Conservation (phyloP, 1,140 invertebrate genomes). For the Tetramorium simillimum region DNA sequence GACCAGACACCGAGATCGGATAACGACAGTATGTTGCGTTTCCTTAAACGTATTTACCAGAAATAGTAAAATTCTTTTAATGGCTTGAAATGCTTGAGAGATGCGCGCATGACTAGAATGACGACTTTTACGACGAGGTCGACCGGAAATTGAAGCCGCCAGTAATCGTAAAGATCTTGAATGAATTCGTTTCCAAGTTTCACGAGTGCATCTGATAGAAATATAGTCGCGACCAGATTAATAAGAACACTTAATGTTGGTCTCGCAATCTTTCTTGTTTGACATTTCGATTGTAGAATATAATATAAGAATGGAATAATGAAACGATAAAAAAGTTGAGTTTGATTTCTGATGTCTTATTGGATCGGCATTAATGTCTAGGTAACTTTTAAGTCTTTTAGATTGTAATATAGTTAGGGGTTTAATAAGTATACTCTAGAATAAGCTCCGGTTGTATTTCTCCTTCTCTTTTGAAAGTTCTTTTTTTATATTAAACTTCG, state of each 20-base stretch:
- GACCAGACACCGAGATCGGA: not conserved
- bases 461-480: slow-evolving; percentile 7
- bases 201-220: slow-evolving; percentile 19
- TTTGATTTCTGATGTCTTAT: slow-evolving; percentile 34
- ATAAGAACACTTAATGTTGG: slow-evolving; percentile 11
- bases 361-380: not conserved
- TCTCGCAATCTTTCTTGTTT: slow-evolving; percentile 14
- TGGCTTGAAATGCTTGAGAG: not conserved
- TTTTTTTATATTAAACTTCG: slow-evolving; percentile 5
- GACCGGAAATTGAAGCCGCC: slow-evolving; percentile 46
- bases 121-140: slow-evolving; percentile 9
- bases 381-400: slow-evolving; percentile 32
- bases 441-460: slow-evolving; percentile 3
- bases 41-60: not conserved
- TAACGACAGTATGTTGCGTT: not conserved
- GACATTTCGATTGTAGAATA: not conserved
- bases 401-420: slow-evolving; percentile 29
- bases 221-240: slow-evolving; percentile 13
- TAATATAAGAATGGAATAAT: slow-evolving; percentile 15
- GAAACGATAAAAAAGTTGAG: not conserved
- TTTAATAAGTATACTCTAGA: slow-evolving; percentile 40
- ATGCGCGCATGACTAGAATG: not conserved
- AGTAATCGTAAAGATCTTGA: slow-evolving; percentile 41
- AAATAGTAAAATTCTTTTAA: slow-evolving; percentile 44
- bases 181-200: slow-evolving; percentile 44